These are phyloP conservation scores for Polymixis lichenea DNA, from an alignment of 2,888 invertebrate genomes.

Conservation along the genomic window DNA sequence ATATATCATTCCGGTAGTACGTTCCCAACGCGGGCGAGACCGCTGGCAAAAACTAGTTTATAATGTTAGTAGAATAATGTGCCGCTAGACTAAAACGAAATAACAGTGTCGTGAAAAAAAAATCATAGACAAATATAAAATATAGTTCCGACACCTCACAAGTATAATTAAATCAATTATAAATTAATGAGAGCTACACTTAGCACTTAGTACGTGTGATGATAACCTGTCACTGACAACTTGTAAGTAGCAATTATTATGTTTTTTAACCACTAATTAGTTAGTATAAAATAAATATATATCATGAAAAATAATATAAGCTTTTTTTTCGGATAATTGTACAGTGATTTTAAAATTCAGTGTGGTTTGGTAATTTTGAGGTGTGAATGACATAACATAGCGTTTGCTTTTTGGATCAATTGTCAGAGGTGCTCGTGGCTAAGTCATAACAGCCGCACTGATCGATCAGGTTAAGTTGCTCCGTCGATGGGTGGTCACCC, in stretches of 20 bases:
- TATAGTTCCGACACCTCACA: conserved; percentile 1
- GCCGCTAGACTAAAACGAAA: too few relatives aligned
- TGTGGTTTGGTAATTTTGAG: background rate
- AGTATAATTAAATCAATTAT: conserved; percentile 55
- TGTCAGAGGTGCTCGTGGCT: too few relatives aligned
- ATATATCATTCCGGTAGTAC: too few relatives aligned
- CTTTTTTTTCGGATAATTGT: conserved; percentile 12
- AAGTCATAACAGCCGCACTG: too few relatives aligned
- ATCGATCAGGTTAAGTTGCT: too few relatives aligned
- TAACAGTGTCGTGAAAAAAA: background rate
- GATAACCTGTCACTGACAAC: conserved; percentile 22
- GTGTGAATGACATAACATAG: too few relatives aligned
- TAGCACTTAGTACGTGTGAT: conserved; percentile 31
- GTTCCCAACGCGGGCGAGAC: too few relatives aligned
- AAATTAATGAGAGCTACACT: conserved; percentile 43
- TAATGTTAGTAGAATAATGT: too few relatives aligned
- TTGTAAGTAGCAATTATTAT: conserved; percentile 32
- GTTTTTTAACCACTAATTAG: conserved; percentile 43
- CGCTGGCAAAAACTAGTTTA: too few relatives aligned
- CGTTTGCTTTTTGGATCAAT: too few relatives aligned
- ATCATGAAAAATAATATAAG: conserved; percentile 11
- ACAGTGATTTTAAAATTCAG: conserved; percentile 8
- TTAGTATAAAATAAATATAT: conserved; percentile 1
- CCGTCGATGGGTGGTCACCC: too few relatives aligned
- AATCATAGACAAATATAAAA: conserved; percentile 24